Conservation (phyloP, 1,140 invertebrate species). For the Meloidogyne chitwoodi region DNA sequence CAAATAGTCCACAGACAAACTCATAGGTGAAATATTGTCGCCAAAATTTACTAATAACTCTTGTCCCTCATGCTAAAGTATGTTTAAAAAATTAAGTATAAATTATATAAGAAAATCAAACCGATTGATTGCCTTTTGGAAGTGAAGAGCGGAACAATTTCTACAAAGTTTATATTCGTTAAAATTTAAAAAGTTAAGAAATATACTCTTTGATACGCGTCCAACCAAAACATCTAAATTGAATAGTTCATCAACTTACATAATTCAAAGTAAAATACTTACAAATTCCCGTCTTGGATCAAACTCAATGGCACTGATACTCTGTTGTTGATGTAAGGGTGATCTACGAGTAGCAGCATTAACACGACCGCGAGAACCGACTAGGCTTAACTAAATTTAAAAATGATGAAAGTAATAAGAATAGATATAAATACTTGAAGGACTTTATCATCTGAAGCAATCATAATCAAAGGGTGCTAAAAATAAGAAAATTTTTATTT, state of each 20-base stretch:
- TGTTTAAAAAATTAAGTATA: neutral
- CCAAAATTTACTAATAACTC: constrained; percentile 52
- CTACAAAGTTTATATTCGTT: neutral
- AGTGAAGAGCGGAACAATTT: constrained; percentile 50
- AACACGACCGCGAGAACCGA: constrained; percentile 41
- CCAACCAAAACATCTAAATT: constrained; percentile 56
- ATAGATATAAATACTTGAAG: constrained; percentile 37
- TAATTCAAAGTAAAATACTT: too few relatives aligned
- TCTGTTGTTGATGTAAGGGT: constrained; percentile 25
- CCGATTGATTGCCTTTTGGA: constrained; percentile 55
- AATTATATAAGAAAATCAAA: neutral
- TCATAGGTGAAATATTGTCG: constrained; percentile 37
- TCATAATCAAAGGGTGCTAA: constrained; percentile 45
- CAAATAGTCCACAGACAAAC: constrained; percentile 53
- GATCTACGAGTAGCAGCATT: constrained; percentile 43
- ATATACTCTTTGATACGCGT: constrained; percentile 29
- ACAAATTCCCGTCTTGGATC: constrained; percentile 46
- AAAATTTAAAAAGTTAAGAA: neutral
- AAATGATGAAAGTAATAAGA: neutral
- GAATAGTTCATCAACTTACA: too few relatives aligned
- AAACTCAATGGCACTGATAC: constrained; percentile 57
- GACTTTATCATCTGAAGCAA: constrained; percentile 52
- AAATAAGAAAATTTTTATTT: neutral
- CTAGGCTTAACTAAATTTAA: constrained; percentile 15
- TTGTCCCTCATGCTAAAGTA: constrained; percentile 49